Evolutionary conservation across 2,113 vertebrate species (phyloP), one percentile per base, ranked within the genome.

Genomic region (Hemicordylus capensis): DNA sequence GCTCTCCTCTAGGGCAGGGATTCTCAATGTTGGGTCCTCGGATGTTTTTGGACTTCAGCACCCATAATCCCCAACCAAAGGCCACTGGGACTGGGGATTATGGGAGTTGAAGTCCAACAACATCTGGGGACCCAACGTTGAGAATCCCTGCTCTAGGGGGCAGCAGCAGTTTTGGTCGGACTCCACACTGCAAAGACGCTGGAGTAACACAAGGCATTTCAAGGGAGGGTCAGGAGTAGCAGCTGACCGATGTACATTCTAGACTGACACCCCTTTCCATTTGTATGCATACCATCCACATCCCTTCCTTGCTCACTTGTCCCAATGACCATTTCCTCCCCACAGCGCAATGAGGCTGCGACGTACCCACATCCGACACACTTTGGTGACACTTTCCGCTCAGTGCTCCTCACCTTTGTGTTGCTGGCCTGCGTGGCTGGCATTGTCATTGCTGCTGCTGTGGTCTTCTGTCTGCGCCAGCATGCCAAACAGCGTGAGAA

Each of bases 381-480:
- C 86, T 95, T 97, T 0, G 90, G 96, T 28, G 94, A 96, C 6
- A 88, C 97, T 44, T 97, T 98, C 92, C 98, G 96, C 51, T 97
- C 98, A 0, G 96, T 98, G 83, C 95, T 99, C 85, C 97, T 99
- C 85, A 97, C 97, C 67, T 96, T 99, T 89, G 97, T 99, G 58
- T 94, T 96, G 0, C 97, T 99, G 96, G 98, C 97, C 24, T 98
- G 98, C 0, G 95, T 98, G 4, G 97, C 98, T 0, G 98, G 97
- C 24, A 80, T 99, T 2, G 95, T 98, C 80, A 96, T 99, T 20
- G 95, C 98, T 0, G 97, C 97, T 1, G 95, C 97, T 0, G 96
- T 96, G 0, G 93, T 97, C 17, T 95, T 98, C 94, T 98, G 98
- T 94, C 88, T 99, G 83, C 96, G 97, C 78, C 98, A 98, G 89